A percentile compares a stretch with the other conserved stretches of the same genome.
Evolutionary conservation across 1,140 invertebrate species (phyloP).

Genomic region (Mya arenaria): DNA sequence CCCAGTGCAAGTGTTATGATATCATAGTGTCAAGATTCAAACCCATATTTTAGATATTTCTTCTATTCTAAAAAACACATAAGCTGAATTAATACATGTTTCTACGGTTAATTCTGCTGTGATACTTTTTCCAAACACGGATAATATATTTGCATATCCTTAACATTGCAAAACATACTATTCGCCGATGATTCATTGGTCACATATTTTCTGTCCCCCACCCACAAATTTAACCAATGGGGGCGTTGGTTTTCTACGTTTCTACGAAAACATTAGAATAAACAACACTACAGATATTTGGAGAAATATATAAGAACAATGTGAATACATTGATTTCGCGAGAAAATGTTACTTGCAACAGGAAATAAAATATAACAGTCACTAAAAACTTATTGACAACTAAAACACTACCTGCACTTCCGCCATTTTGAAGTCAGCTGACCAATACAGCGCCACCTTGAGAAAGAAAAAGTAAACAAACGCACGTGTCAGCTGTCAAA

Average conservation of each 20-base stretch:
- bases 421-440: slow-evolving; percentile 53
- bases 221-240: not conserved
- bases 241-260: not conserved
- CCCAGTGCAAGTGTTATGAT: too few relatives aligned
- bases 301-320: not conserved
- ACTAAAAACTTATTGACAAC: slow-evolving; percentile 32
- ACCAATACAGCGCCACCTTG: slow-evolving; percentile 38
- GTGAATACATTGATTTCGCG: not conserved
- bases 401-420: slow-evolving; percentile 36
- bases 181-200: not conserved
- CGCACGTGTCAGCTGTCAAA: slow-evolving; percentile 44
- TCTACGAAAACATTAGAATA: not conserved
- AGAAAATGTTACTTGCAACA: not conserved
- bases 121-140: too few relatives aligned
- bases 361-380: not conserved
- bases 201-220: not conserved
- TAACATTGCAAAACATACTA: not conserved
- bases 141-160: too few relatives aligned
- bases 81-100: too few relatives aligned
- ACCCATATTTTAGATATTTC: too few relatives aligned
- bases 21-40: too few relatives aligned
- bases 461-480: slow-evolving; percentile 38
- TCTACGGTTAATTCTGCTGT: too few relatives aligned
- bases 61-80: too few relatives aligned
- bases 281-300: not conserved